Percentiles rank a stretch among this genome's conserved stretches.
phyloP scores from a whole-genome alignment of 1,140 invertebrate genomes.

The Hyles euphorbiae region DNA sequence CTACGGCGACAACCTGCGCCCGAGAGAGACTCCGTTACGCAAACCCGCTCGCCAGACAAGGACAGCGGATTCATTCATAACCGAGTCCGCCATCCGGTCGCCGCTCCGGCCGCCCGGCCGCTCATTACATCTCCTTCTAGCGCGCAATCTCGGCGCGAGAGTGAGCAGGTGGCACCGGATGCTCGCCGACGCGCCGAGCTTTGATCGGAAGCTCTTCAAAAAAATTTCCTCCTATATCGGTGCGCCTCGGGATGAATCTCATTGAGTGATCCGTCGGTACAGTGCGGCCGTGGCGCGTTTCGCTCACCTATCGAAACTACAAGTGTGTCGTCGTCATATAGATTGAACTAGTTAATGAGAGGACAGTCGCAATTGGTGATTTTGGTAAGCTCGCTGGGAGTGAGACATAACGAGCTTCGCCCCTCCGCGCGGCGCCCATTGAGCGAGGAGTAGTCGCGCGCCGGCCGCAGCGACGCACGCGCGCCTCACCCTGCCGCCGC shows the following conservation, averaged over 20 bases:
- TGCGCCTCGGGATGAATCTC: conserved; percentile 15
- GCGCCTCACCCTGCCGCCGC: conserved; percentile 45
- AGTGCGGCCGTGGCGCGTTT: conserved; percentile 22
- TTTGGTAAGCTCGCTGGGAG: conserved; percentile 68
- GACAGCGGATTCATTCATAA: conserved; percentile 72
- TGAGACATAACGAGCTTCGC: conserved; percentile 60
- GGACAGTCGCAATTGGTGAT: conserved; percentile 66
- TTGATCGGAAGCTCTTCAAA: conserved; percentile 60
- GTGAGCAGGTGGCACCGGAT: conserved; percentile 70
- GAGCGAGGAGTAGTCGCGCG: conserved; percentile 60
- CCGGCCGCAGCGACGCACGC: conserved; percentile 59
- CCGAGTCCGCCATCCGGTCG: conserved; percentile 71
- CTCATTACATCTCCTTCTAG: conserved; percentile 71
- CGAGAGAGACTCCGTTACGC: conserved; percentile 47
- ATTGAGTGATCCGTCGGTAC: conserved; percentile 7
- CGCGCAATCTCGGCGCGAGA: conserved; percentile 55
- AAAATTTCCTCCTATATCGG: conserved; percentile 41
- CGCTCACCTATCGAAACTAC: conserved; percentile 22
- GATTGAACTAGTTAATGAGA: conserved; percentile 41
- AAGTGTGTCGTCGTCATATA: conserved; percentile 32
- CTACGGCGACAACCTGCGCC: conserved; percentile 63
- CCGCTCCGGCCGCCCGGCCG: conserved; percentile 38
- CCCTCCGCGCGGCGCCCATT: conserved; percentile 65
- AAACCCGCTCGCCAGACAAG: conserved; percentile 36
- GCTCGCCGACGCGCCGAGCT: conserved; percentile 46